These are phyloP conservation scores for Schizothorax lantsangensis DNA, from an alignment of 2,797 vertebrate genomes.

Conservation along the genomic window DNA sequence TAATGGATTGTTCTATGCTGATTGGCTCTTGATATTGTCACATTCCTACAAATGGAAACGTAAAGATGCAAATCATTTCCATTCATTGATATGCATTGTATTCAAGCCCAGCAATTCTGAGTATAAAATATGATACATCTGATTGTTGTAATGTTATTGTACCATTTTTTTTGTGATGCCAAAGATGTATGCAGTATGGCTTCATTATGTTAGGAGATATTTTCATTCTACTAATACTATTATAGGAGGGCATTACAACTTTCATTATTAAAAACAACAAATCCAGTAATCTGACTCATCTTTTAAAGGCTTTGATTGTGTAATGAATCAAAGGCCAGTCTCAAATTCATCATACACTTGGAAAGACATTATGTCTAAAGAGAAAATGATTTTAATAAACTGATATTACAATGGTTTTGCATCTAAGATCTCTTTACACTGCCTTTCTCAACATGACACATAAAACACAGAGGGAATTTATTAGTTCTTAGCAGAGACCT, in stretches of 20 bases:
- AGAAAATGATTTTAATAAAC: conserved; percentile 66
- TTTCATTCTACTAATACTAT: conserved; percentile 63
- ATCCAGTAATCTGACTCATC: conserved; percentile 68
- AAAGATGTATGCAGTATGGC: conserved; percentile 57
- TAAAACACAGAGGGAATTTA: not conserved
- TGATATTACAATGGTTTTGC: conserved; percentile 67
- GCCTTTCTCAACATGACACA: not conserved
- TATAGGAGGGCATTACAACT: conserved; percentile 70
- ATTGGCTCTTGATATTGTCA: conserved; percentile 56
- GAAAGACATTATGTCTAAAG: conserved; percentile 65
- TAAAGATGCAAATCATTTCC: conserved; percentile 59
- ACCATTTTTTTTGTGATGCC: conserved; percentile 39
- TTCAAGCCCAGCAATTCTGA: conserved; percentile 47
- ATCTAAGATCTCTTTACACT: not conserved
- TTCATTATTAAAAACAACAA: conserved; percentile 72
- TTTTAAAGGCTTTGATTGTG: conserved; percentile 70
- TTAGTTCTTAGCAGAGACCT: not conserved
- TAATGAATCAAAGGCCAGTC: conserved; percentile 71
- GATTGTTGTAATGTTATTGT: conserved; percentile 62
- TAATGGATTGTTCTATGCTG: conserved; percentile 50
- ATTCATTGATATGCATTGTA: conserved; percentile 60
- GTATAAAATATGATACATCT: conserved; percentile 57
- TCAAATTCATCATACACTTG: conserved; percentile 25
- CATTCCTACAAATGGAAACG: conserved; percentile 48
- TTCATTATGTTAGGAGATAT: conserved; percentile 65